A percentile compares a stretch with the other conserved stretches of the same genome.
These are phyloP conservation scores for Dryobota labecula DNA, from an alignment of 2,888 invertebrate species.

Conservation along the genomic window DNA sequence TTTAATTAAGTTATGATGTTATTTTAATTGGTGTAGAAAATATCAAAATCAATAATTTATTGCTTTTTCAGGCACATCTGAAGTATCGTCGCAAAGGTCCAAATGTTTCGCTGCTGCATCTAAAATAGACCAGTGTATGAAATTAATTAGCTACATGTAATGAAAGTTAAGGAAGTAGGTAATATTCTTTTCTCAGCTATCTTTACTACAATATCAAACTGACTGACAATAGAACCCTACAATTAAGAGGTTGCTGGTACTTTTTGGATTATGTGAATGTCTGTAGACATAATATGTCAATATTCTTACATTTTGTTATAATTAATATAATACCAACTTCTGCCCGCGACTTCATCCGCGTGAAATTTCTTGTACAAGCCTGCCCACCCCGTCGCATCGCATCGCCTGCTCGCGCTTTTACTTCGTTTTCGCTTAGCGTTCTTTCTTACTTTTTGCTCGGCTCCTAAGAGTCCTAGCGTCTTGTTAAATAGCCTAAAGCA, in stretches of 20 bases:
- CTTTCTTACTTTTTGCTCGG: too few relatives aligned
- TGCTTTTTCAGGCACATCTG: slow-evolving; percentile 92
- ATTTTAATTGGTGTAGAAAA: background rate
- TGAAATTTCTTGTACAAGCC: too few relatives aligned
- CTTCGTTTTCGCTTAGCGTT: too few relatives aligned
- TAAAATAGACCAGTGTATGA: slow-evolving; percentile 32
- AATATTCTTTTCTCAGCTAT: background rate
- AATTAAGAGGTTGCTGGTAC: background rate
- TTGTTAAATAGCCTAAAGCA: too few relatives aligned
- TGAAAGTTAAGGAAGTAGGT: background rate
- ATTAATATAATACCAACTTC: too few relatives aligned
- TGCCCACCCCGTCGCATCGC: too few relatives aligned
- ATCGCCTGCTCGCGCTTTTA: too few relatives aligned
- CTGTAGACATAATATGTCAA: background rate
- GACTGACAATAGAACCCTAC: background rate
- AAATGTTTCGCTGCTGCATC: slow-evolving; percentile 77
- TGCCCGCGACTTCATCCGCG: too few relatives aligned
- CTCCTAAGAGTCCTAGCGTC: too few relatives aligned
- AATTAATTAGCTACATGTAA: background rate
- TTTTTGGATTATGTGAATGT: background rate
- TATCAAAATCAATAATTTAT: background rate
- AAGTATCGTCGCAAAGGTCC: slow-evolving; percentile 92
- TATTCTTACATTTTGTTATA: too few relatives aligned
- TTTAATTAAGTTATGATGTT: background rate
- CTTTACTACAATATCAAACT: background rate